Percentiles rank a stretch among this genome's conserved stretches.
phyloP scores from a whole-genome alignment of 1,140 invertebrate genomes.

The Drosophila elegans region DNA sequence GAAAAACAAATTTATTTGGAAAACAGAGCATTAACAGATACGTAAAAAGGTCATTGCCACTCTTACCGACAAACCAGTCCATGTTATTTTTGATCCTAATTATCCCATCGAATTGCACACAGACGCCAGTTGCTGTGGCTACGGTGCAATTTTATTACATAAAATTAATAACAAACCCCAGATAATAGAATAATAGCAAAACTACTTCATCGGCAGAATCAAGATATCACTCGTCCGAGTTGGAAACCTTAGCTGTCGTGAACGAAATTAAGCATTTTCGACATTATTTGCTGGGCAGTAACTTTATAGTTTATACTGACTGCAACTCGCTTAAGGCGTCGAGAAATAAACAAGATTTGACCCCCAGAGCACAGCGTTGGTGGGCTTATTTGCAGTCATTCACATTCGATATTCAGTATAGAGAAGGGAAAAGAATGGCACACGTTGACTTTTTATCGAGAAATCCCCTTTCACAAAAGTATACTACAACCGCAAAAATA shows the following conservation, averaged over 20 bases:
- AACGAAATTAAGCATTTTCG: no score
- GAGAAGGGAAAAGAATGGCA: conserved; percentile 25
- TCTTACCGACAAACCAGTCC: not conserved
- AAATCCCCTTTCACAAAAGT: not conserved
- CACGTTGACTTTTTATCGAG: conserved; percentile 16
- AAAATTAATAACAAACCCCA: conserved; percentile 1
- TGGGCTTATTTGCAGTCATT: conserved; percentile 29
- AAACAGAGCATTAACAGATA: not conserved
- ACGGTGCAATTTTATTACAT: not conserved
- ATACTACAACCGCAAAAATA: no score
- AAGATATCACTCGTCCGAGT: no score
- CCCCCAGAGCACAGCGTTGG: no score
- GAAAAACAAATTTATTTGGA: not conserved
- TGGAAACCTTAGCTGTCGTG: no score
- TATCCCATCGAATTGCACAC: no score
- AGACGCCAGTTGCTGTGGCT: no score
- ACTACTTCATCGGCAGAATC: not conserved
- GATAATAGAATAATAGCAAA: not conserved
- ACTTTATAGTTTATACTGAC: no score
- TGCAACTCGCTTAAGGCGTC: no score
- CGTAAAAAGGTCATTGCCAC: not conserved
- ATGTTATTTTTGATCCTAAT: not conserved
- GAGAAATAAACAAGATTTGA: no score
- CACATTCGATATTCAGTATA: conserved; percentile 30
- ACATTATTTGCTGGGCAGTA: no score